phyloP scores from a whole-genome alignment of 2,888 invertebrate species.

The Tachina grossa region DNA sequence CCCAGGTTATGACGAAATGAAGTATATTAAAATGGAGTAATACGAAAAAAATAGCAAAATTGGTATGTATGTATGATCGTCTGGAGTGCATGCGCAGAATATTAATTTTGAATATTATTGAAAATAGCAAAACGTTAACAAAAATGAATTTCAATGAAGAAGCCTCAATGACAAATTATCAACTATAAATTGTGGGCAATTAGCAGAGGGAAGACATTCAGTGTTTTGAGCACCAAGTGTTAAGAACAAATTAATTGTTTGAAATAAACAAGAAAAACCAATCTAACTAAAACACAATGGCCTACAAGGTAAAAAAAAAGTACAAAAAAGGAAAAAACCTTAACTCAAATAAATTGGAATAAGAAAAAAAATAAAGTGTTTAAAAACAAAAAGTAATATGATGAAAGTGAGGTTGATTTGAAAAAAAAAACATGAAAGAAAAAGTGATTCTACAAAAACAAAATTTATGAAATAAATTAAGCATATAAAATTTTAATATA shows the following conservation, averaged over 20 bases:
- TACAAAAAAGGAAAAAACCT: background rate
- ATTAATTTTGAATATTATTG: slow-evolving; percentile 43
- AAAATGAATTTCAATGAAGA: slow-evolving; percentile 80
- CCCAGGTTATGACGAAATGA: slow-evolving; percentile 36
- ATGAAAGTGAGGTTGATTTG: background rate
- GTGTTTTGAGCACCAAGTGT: slow-evolving; percentile 74
- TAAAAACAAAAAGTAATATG: slow-evolving; percentile 11
- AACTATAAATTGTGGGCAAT: slow-evolving; percentile 77
- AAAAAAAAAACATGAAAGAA: slow-evolving; percentile 13
- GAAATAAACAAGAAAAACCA: slow-evolving; percentile 50
- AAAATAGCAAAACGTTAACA: slow-evolving; percentile 68
- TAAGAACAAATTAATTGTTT: slow-evolving; percentile 71
- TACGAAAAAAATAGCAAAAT: slow-evolving; percentile 34
- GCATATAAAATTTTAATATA: background rate
- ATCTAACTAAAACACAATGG: slow-evolving; percentile 73
- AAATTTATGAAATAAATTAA: background rate
- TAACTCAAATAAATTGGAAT: background rate
- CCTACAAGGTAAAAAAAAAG: slow-evolving; percentile 75
- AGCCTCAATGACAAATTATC: slow-evolving; percentile 78
- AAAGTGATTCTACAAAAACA: background rate
- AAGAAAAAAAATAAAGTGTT: background rate
- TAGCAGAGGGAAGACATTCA: slow-evolving; percentile 76
- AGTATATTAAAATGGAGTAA: background rate
- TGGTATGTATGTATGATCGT: slow-evolving; percentile 1
- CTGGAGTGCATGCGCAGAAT: slow-evolving; percentile 58